Base-by-base conservation (phyloP, 2,113 vertebrate genomes). In the Sylvilagus bachmani region DNA sequence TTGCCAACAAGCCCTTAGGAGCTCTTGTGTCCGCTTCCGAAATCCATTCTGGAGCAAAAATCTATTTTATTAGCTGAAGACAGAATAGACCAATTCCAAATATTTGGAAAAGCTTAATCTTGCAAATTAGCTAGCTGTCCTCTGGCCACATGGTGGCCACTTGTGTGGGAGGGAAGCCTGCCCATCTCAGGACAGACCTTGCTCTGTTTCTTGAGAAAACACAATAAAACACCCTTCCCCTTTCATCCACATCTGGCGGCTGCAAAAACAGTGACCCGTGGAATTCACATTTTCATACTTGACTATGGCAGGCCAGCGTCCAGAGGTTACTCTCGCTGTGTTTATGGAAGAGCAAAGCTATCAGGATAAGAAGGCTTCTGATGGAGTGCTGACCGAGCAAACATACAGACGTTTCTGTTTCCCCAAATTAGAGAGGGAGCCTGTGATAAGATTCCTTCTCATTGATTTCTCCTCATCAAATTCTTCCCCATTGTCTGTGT, bases 201-300 rank as follows among this genome's bases (percentile, higher is more conserved):
- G 96, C 98, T 98, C 96, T 98, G 98, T 98, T 98, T 98, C 98
- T 99, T 99, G 98, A 98, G 97, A 98, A 98, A 98, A 98, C 98
- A 98, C 98, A 99, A 98, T 99, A 99, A 99, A 99, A 98, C 98
- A 98, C 94, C 96, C 98, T 97, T 97, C 98, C 97, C 98, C 99
- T 99, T 99, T 99, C 98, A 99, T 99, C 99, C 98, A 98, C 99
- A 98, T 98, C 98, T 98, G 98, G 98, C 98, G 98, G 98, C 98
- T 99, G 98, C 89, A 80, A 96, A 98, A 98, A 98, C 98, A 98
- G 98, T 98, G 98, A 99, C 98, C 99, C 97, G 77, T 98, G 98
- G 98, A 98, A 99, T 98, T 98, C 97, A 97, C 97, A 97, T 98
- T 98, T 99, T 98, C 98, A 98, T 98, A 97, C 97, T 97, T 95